Conservation (phyloP, 2,113 vertebrate species). For the Paramisgurnus dabryanus region DNA sequence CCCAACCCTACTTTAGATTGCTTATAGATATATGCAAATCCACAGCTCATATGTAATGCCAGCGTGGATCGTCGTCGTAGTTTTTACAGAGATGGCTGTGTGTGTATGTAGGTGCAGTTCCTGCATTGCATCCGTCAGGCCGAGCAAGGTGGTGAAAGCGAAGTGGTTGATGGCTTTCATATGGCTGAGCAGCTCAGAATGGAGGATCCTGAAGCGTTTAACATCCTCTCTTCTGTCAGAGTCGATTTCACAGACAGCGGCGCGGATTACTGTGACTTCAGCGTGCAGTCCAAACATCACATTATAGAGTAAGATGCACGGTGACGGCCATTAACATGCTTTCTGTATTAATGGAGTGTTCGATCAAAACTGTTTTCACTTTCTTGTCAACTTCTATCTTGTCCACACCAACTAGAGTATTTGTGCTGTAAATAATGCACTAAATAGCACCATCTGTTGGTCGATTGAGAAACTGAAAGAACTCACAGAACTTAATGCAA, state of each 20-base stretch:
- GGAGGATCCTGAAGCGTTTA: conserved; percentile 83
- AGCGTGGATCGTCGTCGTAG: no score
- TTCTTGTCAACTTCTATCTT: neutral
- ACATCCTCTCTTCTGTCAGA: conserved; percentile 77
- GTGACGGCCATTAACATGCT: neutral
- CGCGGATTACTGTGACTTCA: conserved; percentile 90
- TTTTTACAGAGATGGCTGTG: neutral
- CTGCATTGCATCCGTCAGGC: conserved; percentile 91
- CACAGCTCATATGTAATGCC: no score
- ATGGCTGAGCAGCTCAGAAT: conserved; percentile 76
- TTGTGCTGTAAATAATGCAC: neutral
- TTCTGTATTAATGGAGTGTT: neutral
- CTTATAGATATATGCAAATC: no score
- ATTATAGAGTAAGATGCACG: conserved; percentile 85
- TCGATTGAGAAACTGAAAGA: neutral
- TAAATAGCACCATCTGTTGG: conserved; percentile 68
- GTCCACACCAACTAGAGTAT: neutral
- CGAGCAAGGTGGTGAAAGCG: conserved; percentile 82
- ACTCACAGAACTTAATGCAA: no score
- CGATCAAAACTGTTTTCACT: no score
- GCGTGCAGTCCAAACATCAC: conserved; percentile 86
- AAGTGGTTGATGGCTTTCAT: conserved; percentile 90
- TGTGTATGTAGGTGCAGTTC: conserved; percentile 82
- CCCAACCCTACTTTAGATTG: no score
- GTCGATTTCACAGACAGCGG: conserved; percentile 89